These are phyloP conservation scores for Quadroppia sp. DNA, from an alignment of 2,888 invertebrate species.

Conservation along the genomic window DNA sequence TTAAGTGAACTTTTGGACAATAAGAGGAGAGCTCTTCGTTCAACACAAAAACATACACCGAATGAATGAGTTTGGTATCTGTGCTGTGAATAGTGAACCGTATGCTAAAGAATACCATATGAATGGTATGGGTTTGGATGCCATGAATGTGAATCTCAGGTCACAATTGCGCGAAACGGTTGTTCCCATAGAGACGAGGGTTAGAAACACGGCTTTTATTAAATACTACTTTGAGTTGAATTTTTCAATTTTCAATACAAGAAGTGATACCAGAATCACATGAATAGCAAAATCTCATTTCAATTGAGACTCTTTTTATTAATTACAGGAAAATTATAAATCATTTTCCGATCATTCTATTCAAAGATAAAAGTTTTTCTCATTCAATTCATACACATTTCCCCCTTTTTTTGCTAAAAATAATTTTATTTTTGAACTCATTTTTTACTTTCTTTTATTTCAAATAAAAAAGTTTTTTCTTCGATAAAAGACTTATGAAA, in stretches of 20 bases:
- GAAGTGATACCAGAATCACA: too few species aligned
- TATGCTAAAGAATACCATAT: neutral
- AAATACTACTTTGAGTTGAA: neutral
- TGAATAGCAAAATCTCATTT: too few species aligned
- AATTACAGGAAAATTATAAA: constrained; percentile 21
- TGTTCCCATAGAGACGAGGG: constrained; percentile 16
- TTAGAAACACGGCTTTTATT: neutral
- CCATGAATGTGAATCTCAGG: constrained; percentile 9
- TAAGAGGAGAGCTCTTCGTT: neutral
- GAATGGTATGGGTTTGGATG: neutral
- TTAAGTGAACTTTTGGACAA: neutral
- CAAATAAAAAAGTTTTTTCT: neutral
- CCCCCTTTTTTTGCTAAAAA: neutral
- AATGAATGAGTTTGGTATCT: neutral
- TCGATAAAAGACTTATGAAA: constrained; percentile 6
- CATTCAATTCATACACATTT: neutral
- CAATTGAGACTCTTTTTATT: neutral
- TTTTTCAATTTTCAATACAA: neutral
- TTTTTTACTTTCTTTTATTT: neutral
- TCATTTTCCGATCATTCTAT: neutral
- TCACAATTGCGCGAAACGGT: constrained; percentile 25
- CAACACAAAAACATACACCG: constrained; percentile 11
- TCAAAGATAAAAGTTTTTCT: neutral
- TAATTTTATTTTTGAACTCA: neutral
- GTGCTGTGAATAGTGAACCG: constrained; percentile 8